A percentile compares a stretch with the other conserved stretches of the same genome.
phyloP scores from a whole-genome alignment of 23 tunicate genomes.

The Styela plicata region DNA sequence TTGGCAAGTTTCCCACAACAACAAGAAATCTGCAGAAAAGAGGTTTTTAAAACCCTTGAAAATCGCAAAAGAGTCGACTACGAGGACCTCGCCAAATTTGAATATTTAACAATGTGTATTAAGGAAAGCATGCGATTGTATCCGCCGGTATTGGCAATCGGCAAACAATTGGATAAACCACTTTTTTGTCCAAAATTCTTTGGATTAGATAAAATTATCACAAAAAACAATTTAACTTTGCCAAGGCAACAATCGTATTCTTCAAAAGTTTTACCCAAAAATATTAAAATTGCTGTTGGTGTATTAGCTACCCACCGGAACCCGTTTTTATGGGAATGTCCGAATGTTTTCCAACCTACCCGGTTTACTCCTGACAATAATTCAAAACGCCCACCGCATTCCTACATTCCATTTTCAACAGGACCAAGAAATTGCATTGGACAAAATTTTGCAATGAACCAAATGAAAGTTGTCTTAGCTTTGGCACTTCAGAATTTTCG shows the following conservation, averaged over 20 bases:
- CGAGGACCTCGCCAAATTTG: conserved; percentile 39
- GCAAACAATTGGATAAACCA: background rate
- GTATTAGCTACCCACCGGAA: conserved; percentile 36
- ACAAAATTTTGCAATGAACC: conserved; percentile 85
- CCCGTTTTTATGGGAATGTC: conserved; percentile 53
- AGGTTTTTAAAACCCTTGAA: conserved; percentile 35
- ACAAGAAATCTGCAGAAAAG: conserved; percentile 44
- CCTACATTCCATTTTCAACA: conserved; percentile 68
- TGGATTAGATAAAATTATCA: background rate
- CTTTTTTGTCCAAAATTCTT: background rate
- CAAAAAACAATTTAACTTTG: background rate
- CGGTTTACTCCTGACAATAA: conserved; percentile 52
- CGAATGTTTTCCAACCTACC: conserved; percentile 44
- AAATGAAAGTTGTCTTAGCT: conserved; percentile 50
- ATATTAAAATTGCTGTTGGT: conserved; percentile 34
- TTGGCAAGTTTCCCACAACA: conserved; percentile 40
- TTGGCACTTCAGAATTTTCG: conserved; percentile 29
- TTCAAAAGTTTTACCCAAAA: conserved; percentile 43
- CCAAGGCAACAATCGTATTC: conserved; percentile 17
- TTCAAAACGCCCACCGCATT: conserved; percentile 32
- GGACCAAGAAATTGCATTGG: conserved; percentile 81
- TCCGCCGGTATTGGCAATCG: conserved; percentile 37
- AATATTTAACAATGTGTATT: conserved; percentile 46
- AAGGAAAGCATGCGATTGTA: conserved; percentile 43
- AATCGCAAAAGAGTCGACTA: conserved; percentile 29